A percentile compares a stretch with the other conserved stretches of the same genome.
Conservation (phyloP, 2,113 vertebrate species). For the Oryzias curvinotus region DNA sequence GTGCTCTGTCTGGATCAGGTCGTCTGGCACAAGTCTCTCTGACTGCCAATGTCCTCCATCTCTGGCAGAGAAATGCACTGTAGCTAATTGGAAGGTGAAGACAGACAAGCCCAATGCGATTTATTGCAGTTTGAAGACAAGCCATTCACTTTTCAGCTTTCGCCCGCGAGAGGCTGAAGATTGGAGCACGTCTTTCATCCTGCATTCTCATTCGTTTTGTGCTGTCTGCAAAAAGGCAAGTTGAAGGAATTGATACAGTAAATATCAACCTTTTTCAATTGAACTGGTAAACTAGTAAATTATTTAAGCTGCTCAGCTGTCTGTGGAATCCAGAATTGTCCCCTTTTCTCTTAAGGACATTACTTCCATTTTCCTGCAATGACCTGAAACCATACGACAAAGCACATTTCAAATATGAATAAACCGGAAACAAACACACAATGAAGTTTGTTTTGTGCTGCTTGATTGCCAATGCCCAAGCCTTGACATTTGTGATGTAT, state of each 20-base stretch:
- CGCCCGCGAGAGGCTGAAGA: constrained; percentile 31
- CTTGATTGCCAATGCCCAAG: constrained; percentile 87
- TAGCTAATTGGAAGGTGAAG: constrained; percentile 81
- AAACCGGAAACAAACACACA: constrained; percentile 25
- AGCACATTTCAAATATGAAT: constrained; percentile 13
- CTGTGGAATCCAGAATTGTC: no score
- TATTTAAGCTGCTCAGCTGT: background rate
- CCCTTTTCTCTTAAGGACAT: no score
- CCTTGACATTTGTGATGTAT: constrained; percentile 95
- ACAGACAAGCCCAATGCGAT: constrained; percentile 72
- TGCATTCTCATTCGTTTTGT: constrained; percentile 21
- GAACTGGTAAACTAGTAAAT: constrained; percentile 7
- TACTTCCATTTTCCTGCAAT: constrained; percentile 1
- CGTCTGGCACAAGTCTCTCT: constrained; percentile 64
- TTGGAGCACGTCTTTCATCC: constrained; percentile 21
- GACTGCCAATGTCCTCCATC: constrained; percentile 75
- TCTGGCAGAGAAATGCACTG: constrained; percentile 76
- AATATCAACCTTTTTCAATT: background rate
- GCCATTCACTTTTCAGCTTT: constrained; percentile 53
- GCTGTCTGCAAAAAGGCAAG: constrained; percentile 16
- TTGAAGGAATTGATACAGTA: background rate
- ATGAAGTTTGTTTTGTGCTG: constrained; percentile 71
- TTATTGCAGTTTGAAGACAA: constrained; percentile 71
- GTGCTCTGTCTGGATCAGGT: constrained; percentile 45
- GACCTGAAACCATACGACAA: background rate